Evolutionary conservation across 2,797 vertebrate genomes (phyloP).

Genomic region (Megaceryle alcyon): DNA sequence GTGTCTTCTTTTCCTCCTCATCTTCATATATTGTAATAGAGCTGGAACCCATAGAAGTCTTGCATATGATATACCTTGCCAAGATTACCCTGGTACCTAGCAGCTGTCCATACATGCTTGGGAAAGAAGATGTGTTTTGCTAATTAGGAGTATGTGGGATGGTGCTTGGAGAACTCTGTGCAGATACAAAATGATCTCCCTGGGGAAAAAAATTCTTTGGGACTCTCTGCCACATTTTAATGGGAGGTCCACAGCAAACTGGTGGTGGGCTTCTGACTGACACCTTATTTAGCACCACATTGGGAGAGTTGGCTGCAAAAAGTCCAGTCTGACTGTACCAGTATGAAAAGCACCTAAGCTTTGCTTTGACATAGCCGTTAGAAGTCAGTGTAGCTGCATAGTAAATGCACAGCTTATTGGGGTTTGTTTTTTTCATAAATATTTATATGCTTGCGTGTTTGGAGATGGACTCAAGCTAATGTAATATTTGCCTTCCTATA

Average conservation of each 20-base stretch:
- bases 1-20: background rate
- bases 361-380: fast-evolving
- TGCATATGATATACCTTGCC: background rate
- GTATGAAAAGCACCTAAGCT: background rate
- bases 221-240: background rate
- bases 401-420: too few species aligned
- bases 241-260: background rate
- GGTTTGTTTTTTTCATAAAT: background rate
- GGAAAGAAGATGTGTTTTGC: background rate
- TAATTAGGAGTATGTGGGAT: background rate
- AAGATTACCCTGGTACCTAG: background rate
- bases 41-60: background rate
- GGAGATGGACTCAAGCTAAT: background rate
- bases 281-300: background rate
- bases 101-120: background rate
- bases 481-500: background rate
- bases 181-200: background rate
- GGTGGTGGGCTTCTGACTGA: background rate
- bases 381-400: background rate
- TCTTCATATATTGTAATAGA: background rate
- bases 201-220: background rate
- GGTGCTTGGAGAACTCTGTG: background rate
- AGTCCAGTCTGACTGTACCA: background rate
- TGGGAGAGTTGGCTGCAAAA: background rate
- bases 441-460: background rate